Evolutionary conservation across 2,888 invertebrate species (phyloP).

Genomic region (Ptychoptera albimana): DNA sequence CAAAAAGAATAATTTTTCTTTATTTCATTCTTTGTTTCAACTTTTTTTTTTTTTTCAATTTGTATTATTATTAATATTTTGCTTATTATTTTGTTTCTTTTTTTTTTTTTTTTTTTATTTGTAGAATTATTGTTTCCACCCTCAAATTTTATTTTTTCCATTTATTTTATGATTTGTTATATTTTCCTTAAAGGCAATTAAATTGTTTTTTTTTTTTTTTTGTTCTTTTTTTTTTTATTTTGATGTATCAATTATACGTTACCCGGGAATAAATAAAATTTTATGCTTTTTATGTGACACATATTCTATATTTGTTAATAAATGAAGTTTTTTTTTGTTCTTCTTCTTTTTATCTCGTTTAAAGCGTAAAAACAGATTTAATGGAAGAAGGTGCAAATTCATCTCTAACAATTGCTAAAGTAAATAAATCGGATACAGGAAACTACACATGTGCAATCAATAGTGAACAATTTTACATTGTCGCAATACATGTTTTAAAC

Average conservation of each 20-base stretch:
- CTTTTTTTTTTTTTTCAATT: neutral
- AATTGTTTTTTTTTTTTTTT: no score
- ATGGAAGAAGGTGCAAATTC: constrained; percentile 36
- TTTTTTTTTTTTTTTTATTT: no score
- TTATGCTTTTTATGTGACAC: no score
- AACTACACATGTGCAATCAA: constrained; percentile 37
- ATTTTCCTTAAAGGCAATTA: constrained; percentile 6
- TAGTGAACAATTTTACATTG: constrained; percentile 32
- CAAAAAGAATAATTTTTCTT: no score
- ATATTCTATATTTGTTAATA: no score
- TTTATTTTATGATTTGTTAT: constrained; percentile 1
- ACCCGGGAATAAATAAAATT: no score
- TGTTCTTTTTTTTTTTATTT: no score
- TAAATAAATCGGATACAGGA: constrained; percentile 34
- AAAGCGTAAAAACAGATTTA: constrained; percentile 36
- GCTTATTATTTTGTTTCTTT: no score
- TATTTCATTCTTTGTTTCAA: neutral
- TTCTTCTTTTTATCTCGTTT: constrained; percentile 5
- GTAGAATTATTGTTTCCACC: no score
- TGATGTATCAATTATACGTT: no score
- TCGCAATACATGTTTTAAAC: constrained; percentile 37
- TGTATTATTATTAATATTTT: no score
- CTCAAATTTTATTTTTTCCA: neutral
- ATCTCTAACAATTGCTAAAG: constrained; percentile 34
- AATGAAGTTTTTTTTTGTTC: no score